Base-by-base conservation (phyloP, 2,888 invertebrate genomes). In the Stenodera caucasica region DNA sequence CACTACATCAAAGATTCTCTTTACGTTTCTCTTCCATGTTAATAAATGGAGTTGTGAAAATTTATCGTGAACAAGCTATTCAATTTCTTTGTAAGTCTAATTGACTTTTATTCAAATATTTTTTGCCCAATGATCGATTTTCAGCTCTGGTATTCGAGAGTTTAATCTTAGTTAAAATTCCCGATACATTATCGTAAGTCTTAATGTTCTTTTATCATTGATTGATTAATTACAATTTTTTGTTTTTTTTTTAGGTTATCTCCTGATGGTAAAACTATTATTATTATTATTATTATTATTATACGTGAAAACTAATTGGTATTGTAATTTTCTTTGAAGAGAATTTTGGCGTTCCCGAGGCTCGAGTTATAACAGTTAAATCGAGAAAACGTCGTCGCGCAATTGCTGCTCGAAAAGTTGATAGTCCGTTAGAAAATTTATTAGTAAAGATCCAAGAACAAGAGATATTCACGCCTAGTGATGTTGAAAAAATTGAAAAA, bases 21-120 rank as follows among this genome's bases (percentile, higher is more conserved):
- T 45, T 59, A 18, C 35, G 59, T 7, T 55, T 59, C 11, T 59
- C 59, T 15, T 18, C 55, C 8, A 12, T 59, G 11, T 29, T 59
- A 9, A 21, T 55, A 1, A 55, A 59, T 37, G 59, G 59, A 2
- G 37, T 23, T 6, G 5, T 37, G 29, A 59, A 51, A 18, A 35
- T 59, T 12, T 50, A 59, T 32, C 35, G 35, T 1, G 50, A 59
- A 33, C 50, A 49, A 23, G 29, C 35, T 5, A 6, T 29, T 1
- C 49, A 33, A 29, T 18, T 53, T 0, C 9, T 49, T 2, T 35
- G 53, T 57, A 53, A 15, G 14, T 7, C 32, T 11, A 11, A 2
- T n/a, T n/a, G n/a, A n/a, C n/a, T n/a, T n/a, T n/a, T n/a, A n/a
- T n/a, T n/a, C n/a, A n/a, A n/a, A n/a, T n/a, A n/a, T n/a, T n/a